phyloP scores from a whole-genome alignment of 2,888 invertebrate genomes.

The Yponomeuta cagnagella region DNA sequence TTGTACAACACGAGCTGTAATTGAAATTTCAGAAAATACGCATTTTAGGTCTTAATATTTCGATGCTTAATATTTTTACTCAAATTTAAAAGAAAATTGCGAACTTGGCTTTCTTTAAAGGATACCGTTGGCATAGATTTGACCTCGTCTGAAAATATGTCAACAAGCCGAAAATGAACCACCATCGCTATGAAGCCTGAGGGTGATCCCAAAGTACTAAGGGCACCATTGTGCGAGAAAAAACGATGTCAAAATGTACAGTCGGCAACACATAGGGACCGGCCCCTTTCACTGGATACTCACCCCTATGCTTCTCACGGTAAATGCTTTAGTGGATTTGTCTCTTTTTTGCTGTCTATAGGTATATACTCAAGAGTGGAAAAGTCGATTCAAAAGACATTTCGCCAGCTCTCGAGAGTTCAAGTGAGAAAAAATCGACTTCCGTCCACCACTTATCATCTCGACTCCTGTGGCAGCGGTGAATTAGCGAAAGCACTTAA shows the following conservation, averaged over 20 bases:
- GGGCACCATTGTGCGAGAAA: slow-evolving; percentile 39
- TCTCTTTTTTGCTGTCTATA: too few relatives aligned
- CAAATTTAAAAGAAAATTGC: background rate
- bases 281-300: too few relatives aligned
- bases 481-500: slow-evolving; percentile 40
- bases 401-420: slow-evolving; percentile 64
- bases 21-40: too few relatives aligned
- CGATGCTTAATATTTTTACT: too few relatives aligned
- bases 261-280: too few relatives aligned
- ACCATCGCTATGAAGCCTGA: slow-evolving; percentile 13
- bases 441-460: slow-evolving; percentile 64
- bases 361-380: slow-evolving; percentile 43
- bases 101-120: background rate
- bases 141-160: background rate
- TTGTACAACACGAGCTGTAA: too few relatives aligned
- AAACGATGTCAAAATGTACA: slow-evolving; percentile 56
- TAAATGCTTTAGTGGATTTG: too few relatives aligned
- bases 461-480: slow-evolving; percentile 38
- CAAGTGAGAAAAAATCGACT: slow-evolving; percentile 54
- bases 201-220: slow-evolving; percentile 40
- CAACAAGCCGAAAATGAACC: background rate
- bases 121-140: background rate
- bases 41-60: too few relatives aligned
- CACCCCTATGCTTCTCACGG: too few relatives aligned
- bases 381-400: slow-evolving; percentile 66